Evolutionary conservation across 2,113 vertebrate species (phyloP), one percentile per base, ranked within the genome.

Genomic region (Xiphias gladius): DNA sequence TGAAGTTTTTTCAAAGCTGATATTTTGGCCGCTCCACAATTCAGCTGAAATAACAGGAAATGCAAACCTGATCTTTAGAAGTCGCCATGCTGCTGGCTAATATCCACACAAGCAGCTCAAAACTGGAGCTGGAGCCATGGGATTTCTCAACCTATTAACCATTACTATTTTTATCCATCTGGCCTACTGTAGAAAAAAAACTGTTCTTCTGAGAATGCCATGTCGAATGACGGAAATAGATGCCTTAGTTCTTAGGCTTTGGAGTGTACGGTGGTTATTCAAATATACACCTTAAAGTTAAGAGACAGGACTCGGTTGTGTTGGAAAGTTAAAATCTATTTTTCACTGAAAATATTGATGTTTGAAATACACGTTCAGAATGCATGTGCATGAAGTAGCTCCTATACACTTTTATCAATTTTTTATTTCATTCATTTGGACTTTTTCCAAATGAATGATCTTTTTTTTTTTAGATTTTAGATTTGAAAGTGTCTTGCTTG

Each of bases 121-220:
- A 94, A 88, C 71, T 94, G 73, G 91, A 91, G 68, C 90, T 90
- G 75, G 73, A 64, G 85, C 86, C 83, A 32, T 84, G 90, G 90
- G 89, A 92, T 86, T 91, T 91, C 82, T 73, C 83, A 92, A 59
- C 88, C 88, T 89, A 92, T 91, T 90, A 90, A 89, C 82, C 73
- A 75, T 62, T 55, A 50, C 80, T 94, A 93, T 94, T 88, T 89
- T 86, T 91, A 90, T 66, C 37, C 82, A 75, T 61, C 67, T 83
- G 82, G 61, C 80, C 82, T 85, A 76, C 79, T 88, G 80, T 76
- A 79, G 89, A 90, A 86, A 86, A 73, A 71, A 87, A n/a, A 55
- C 48, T 76, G 48, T 88, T 80, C 59, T 82, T 80, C 63, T 73
- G 39, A 88, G 50, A 67, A 76, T 24, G 5, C 19, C 59, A 62